phyloP scores from a whole-genome alignment of 2,888 invertebrate genomes.

The Graphium colonna region DNA sequence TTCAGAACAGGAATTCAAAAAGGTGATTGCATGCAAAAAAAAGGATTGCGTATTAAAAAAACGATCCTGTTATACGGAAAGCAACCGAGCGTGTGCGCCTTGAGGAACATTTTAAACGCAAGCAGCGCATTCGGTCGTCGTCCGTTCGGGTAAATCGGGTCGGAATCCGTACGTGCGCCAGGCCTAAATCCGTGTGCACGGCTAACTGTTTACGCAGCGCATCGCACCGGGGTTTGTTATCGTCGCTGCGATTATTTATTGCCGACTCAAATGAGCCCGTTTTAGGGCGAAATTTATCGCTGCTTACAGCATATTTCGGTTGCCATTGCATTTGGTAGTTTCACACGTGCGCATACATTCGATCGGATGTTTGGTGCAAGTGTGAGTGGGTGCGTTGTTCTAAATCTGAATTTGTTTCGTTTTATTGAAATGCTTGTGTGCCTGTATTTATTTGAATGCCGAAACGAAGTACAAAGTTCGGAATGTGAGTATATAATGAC shows the following conservation, averaged over 20 bases:
- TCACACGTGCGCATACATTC: not conserved
- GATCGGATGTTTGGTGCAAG: not conserved
- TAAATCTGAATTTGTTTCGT: not conserved
- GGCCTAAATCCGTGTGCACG: slow-evolving; percentile 13
- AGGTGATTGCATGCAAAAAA: too few species aligned
- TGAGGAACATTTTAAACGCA: too few species aligned
- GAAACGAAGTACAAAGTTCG: too few species aligned
- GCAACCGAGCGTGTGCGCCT: too few species aligned
- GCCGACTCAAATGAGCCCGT: slow-evolving; percentile 25
- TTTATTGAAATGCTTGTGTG: too few species aligned
- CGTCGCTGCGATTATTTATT: slow-evolving; percentile 26
- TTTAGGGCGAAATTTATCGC: slow-evolving; percentile 24
- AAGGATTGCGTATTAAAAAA: too few species aligned
- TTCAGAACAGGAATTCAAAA: too few species aligned
- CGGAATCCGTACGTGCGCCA: too few species aligned
- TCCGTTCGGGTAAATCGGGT: too few species aligned
- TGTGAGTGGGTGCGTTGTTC: not conserved
- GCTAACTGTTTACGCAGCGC: slow-evolving; percentile 10
- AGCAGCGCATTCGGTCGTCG: slow-evolving; percentile 4
- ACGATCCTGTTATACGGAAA: too few species aligned
- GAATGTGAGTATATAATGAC: not conserved
- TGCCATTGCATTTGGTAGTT: slow-evolving; percentile 7
- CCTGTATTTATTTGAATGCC: too few species aligned
- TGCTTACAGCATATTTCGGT: slow-evolving; percentile 20
- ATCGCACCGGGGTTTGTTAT: slow-evolving; percentile 21